Evolutionary conservation across 1,140 invertebrate species (phyloP).

Genomic region (Drosophila pseudoananassae): DNA sequence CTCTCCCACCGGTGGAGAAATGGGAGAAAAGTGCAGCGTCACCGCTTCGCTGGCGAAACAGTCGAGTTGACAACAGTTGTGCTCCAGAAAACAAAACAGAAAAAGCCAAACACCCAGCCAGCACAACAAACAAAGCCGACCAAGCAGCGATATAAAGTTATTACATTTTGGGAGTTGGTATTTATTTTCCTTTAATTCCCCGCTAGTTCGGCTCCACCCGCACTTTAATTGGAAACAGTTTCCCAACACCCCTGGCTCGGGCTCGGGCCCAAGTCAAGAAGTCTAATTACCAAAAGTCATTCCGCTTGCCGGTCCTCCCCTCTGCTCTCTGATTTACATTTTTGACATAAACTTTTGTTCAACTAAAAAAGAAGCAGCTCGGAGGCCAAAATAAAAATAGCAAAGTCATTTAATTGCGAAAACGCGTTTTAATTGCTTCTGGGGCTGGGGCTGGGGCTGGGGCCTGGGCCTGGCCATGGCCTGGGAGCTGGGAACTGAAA

Average conservation of each 20-base stretch:
- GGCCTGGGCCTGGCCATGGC: conserved; percentile 20
- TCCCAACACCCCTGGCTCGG: conserved; percentile 47
- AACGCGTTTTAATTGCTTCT: conserved; percentile 82
- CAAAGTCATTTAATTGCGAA: conserved; percentile 82
- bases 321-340: conserved; percentile 62
- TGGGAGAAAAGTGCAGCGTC: conserved; percentile 44
- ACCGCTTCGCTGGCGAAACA: conserved; percentile 46
- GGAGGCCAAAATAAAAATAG: conserved; percentile 60
- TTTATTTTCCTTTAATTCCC: conserved; percentile 57
- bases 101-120: conserved; percentile 4
- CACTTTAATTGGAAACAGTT: conserved; percentile 77
- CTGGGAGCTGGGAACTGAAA: conserved; percentile 22
- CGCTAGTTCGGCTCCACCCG: conserved; percentile 19
- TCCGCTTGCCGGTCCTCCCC: conserved; percentile 11
- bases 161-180: conserved; percentile 61
- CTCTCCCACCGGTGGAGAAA: conserved; percentile 1
- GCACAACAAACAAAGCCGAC: neutral
- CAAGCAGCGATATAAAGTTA: conserved; percentile 63
- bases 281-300: conserved; percentile 81
- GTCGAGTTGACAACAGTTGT: conserved; percentile 60
- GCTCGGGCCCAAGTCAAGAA: conserved; percentile 61
- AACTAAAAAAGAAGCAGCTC: conserved; percentile 54
- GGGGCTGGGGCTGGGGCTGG: conserved; percentile 17
- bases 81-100: conserved; percentile 67
- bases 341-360: conserved; percentile 79